A percentile compares a stretch with the other conserved stretches of the same genome.
phyloP scores from a whole-genome alignment of 2,113 vertebrate species.

The Caretta caretta region DNA sequence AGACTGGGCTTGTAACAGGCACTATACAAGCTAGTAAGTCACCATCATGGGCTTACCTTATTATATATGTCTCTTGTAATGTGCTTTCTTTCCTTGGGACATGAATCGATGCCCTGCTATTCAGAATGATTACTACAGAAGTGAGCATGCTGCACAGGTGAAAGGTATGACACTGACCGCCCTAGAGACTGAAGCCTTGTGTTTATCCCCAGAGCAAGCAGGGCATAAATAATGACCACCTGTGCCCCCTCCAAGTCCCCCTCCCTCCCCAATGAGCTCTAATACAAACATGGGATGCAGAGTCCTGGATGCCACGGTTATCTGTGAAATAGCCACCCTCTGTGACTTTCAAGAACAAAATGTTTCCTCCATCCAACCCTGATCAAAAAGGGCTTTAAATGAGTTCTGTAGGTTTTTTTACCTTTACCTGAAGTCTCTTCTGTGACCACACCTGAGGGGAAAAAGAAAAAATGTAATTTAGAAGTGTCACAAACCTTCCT shows the following conservation, averaged over 20 bases:
- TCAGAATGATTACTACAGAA: neutral
- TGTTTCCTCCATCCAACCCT: neutral
- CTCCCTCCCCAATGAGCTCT: neutral
- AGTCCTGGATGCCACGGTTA: neutral
- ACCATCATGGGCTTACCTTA: neutral
- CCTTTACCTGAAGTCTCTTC: accelerated
- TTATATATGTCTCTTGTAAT: neutral
- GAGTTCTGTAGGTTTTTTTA: neutral
- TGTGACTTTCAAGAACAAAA: neutral
- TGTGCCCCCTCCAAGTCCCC: neutral
- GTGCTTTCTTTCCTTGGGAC: neutral
- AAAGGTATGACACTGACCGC: neutral
- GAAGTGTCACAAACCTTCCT: neutral
- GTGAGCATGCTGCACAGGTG: neutral
- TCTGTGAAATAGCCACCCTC: neutral
- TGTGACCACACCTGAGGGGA: neutral
- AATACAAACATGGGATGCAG: neutral
- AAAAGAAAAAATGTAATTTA: neutral
- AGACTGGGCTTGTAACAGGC: neutral
- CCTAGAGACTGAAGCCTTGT: neutral
- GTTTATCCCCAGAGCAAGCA: neutral
- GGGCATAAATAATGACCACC: neutral
- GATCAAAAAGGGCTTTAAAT: neutral
- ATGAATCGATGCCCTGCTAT: neutral
- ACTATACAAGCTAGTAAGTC: neutral